phyloP scores from a whole-genome alignment of 2,888 invertebrate genomes.

The Zaprionus bogoriensis region DNA sequence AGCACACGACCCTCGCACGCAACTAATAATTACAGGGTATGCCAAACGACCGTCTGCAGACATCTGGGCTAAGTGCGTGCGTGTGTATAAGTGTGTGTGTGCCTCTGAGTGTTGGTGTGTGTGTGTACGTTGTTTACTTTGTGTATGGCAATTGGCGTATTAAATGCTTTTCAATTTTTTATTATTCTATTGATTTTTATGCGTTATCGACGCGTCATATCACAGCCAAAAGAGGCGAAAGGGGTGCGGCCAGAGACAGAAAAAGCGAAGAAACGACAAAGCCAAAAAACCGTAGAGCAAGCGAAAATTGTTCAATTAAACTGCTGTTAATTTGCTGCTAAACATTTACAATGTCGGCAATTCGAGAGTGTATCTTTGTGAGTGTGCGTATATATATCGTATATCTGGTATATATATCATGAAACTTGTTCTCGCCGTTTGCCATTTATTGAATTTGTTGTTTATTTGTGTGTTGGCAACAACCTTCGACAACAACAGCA shows the following conservation, averaged over 20 bases:
- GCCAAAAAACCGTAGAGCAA: constrained; percentile 21
- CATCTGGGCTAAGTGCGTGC: constrained; percentile 8
- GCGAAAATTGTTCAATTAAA: constrained; percentile 60
- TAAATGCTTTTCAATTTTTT: constrained; percentile 68
- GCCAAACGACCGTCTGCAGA: constrained; percentile 16
- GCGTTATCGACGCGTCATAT: constrained; percentile 35
- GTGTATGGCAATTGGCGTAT: constrained; percentile 43
- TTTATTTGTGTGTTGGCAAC: constrained; percentile 41
- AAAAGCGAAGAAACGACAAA: constrained; percentile 9
- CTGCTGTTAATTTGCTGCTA: constrained; percentile 71
- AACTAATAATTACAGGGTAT: background rate
- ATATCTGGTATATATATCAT: constrained; percentile 13
- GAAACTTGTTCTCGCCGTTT: constrained; percentile 59
- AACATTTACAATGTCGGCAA: constrained; percentile 66
- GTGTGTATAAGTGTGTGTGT: background rate
- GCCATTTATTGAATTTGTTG: constrained; percentile 49
- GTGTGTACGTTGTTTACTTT: constrained; percentile 2
- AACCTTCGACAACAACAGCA: constrained; percentile 33
- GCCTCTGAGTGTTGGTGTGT: background rate
- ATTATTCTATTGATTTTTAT: constrained; percentile 68
- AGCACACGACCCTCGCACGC: background rate
- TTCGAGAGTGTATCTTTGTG: constrained; percentile 16
- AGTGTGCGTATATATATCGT: background rate
- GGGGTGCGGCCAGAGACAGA: background rate
- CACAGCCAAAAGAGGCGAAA: constrained; percentile 1